These are phyloP conservation scores for Chanos chanos DNA, from an alignment of 2,797 vertebrate genomes.

Conservation along the genomic window DNA sequence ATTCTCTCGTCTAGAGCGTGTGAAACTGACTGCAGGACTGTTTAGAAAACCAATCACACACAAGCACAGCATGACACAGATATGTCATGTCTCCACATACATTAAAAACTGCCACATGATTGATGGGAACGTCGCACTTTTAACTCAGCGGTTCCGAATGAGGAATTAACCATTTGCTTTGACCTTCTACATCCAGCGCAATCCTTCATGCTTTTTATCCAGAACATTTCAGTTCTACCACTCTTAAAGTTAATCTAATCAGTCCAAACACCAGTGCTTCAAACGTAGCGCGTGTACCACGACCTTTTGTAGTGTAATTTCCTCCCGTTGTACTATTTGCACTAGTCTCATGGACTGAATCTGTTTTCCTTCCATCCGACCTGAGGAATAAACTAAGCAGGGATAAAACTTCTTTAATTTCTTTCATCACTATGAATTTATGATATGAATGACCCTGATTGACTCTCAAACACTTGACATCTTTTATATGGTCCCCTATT, in stretches of 20 bases:
- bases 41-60: conserved; percentile 2
- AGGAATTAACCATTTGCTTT: background rate
- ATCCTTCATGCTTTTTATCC: background rate
- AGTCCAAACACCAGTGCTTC: too few species aligned
- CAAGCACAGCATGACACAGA: background rate
- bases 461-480: conserved; percentile 18
- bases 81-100: background rate
- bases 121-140: conserved; percentile 2
- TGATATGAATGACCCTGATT: conserved; percentile 17
- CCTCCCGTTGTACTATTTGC: background rate
- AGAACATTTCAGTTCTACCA: too few species aligned
- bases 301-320: too few species aligned
- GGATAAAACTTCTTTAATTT: too few species aligned
- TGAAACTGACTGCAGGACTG: background rate
- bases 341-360: too few species aligned
- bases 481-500: conserved; percentile 26
- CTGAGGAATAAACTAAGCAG: too few species aligned
- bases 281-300: too few species aligned
- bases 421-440: too few species aligned
- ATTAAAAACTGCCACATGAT: conserved; percentile 1
- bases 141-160: background rate
- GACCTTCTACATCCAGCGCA: background rate
- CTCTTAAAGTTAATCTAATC: too few species aligned
- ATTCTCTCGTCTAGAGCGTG: background rate
- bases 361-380: too few species aligned